Evolutionary conservation across 2,888 invertebrate genomes (phyloP).

Genomic region (Eupelmus urozonus): DNA sequence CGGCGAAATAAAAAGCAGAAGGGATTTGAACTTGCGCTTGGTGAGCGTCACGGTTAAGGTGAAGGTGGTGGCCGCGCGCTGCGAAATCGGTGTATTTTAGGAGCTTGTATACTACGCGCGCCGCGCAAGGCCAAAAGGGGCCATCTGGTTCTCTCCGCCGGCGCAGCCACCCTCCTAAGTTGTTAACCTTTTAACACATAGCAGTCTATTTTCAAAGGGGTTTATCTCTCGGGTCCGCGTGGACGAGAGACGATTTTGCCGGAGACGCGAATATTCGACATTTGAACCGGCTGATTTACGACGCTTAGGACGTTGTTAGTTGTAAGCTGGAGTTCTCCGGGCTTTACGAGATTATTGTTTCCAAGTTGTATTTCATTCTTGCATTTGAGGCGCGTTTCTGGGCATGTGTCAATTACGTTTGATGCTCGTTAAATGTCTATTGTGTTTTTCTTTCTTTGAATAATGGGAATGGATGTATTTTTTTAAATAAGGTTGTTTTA

Average conservation of each 20-base stretch:
- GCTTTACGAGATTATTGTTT: conserved; percentile 50
- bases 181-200: conserved; percentile 57
- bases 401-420: conserved; percentile 39
- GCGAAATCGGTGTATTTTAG: conserved; percentile 51
- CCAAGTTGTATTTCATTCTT: conserved; percentile 50
- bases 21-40: conserved; percentile 20
- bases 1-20: background rate
- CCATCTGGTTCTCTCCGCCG: conserved; percentile 34
- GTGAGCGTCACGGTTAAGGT: conserved; percentile 41
- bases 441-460: background rate
- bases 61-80: conserved; percentile 13
- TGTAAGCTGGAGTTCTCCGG: background rate
- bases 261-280: conserved; percentile 30
- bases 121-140: conserved; percentile 38
- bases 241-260: conserved; percentile 6
- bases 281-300: conserved; percentile 47
- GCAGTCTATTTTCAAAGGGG: conserved; percentile 46
- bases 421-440: conserved; percentile 5
- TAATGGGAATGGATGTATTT: too few relatives aligned
- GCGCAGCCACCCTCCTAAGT: conserved; percentile 15
- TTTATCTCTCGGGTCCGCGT: background rate
- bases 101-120: conserved; percentile 5
- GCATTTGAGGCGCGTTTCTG: background rate
- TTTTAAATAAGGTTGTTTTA: too few relatives aligned
- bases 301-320: conserved; percentile 46